A percentile compares a stretch with the other conserved stretches of the same genome.
These are phyloP conservation scores for Catamblyrhynchus diadema DNA, from an alignment of 2,797 vertebrate genomes.

Conservation along the genomic window DNA sequence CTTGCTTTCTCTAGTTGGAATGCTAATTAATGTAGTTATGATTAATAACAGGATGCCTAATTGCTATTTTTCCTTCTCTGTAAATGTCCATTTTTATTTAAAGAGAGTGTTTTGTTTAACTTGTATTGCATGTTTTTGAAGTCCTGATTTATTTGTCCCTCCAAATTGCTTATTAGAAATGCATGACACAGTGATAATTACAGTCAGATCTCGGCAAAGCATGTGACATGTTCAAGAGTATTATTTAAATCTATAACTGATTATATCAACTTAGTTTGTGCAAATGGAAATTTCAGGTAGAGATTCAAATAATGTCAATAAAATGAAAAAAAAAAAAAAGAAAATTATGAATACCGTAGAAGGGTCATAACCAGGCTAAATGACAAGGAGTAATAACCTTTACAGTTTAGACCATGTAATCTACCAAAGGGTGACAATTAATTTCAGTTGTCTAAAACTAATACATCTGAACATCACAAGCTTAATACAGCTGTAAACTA, in stretches of 20 bases:
- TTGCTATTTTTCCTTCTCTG: neutral
- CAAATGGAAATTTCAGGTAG: neutral
- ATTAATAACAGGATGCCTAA: neutral
- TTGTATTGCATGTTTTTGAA: neutral
- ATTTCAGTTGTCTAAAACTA: neutral
- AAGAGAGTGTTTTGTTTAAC: neutral
- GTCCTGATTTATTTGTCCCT: neutral
- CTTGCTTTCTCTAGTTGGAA: neutral
- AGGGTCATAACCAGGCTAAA: neutral
- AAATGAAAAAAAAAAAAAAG: neutral
- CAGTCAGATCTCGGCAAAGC: neutral
- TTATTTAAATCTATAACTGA: neutral
- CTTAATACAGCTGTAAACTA: neutral
- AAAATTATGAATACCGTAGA: neutral
- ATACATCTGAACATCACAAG: neutral
- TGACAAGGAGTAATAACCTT: neutral
- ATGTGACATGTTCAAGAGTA: neutral
- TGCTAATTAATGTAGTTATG: neutral
- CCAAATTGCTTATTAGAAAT: neutral
- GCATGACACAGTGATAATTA: neutral
- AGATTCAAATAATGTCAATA: neutral
- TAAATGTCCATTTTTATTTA: neutral
- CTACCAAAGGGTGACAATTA: neutral
- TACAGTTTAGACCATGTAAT: neutral
- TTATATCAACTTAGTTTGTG: neutral